These are phyloP conservation scores for Hippocampus abdominalis DNA, from an alignment of 2,113 vertebrate species.

Conservation along the genomic window DNA sequence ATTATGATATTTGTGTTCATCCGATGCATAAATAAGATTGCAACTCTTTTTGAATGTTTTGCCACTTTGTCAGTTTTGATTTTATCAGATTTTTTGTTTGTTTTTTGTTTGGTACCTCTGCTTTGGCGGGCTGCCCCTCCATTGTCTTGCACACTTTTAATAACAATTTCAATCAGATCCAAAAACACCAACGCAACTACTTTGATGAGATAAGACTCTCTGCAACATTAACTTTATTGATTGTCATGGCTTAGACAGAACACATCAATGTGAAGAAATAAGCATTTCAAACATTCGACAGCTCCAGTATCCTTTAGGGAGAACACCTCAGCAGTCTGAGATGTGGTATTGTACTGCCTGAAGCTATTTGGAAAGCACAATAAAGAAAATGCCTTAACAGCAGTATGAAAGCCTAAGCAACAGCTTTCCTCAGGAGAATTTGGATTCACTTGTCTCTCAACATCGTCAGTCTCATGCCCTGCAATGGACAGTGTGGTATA, in stretches of 20 bases:
- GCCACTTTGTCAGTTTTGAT: too few species aligned
- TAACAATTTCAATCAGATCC: neutral
- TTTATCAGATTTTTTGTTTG: too few species aligned
- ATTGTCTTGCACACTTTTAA: neutral
- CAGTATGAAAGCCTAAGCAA: neutral
- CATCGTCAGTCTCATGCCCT: neutral
- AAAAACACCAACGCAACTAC: neutral
- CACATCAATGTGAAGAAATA: slow-evolving; percentile 32
- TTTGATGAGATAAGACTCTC: neutral
- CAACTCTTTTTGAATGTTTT: neutral
- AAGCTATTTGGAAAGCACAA: slow-evolving; percentile 25
- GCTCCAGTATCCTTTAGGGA: slow-evolving; percentile 14
- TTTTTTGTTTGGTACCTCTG: neutral
- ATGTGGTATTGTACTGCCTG: slow-evolving; percentile 11
- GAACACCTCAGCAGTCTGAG: slow-evolving; percentile 9
- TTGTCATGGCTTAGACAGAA: slow-evolving; percentile 22
- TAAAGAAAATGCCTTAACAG: slow-evolving; percentile 24
- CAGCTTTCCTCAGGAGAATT: neutral
- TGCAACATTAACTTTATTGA: slow-evolving; percentile 28
- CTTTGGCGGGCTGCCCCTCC: too few species aligned
- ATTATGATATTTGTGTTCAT: too few species aligned
- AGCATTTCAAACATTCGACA: slow-evolving; percentile 8
- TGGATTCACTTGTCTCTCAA: neutral
- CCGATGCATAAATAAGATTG: too few species aligned
- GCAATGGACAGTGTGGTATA: neutral